phyloP scores from a whole-genome alignment of 2,113 vertebrate genomes.

The Nesogale talazaci region DNA sequence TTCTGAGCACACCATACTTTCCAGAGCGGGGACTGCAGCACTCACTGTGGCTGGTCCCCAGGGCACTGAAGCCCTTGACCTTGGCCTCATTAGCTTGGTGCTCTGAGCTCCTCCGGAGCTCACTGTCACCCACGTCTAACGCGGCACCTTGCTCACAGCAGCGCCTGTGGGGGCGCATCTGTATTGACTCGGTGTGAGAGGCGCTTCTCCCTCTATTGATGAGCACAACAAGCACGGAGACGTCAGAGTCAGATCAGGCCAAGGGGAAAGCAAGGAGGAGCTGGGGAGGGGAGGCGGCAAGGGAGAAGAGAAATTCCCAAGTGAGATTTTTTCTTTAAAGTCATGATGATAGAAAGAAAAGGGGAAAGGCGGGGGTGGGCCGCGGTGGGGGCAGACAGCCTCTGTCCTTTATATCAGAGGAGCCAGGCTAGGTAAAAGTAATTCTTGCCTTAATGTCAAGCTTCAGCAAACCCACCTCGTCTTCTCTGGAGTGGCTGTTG shows the following conservation, averaged over 20 bases:
- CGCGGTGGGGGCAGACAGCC: not conserved
- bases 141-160: no score
- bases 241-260: constrained; percentile 8
- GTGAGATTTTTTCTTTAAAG: not conserved
- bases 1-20: not conserved
- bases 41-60: not conserved
- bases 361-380: no score
- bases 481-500: constrained; percentile 37
- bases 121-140: not conserved
- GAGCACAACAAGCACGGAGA: not conserved
- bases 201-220: not conserved
- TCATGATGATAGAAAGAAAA: not conserved
- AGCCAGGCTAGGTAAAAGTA: not conserved
- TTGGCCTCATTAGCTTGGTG: constrained; percentile 39
- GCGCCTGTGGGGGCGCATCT: fast-evolving
- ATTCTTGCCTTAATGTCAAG: constrained; percentile 24
- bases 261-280: not conserved
- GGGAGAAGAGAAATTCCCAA: constrained; percentile 47
- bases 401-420: not conserved
- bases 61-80: not conserved
- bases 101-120: not conserved
- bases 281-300: not conserved
- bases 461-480: constrained; percentile 42
- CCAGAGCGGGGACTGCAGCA: constrained; percentile 14
- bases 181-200: not conserved